Conservation (phyloP, 2,113 vertebrate genomes). For the Regulus satrapa region DNA sequence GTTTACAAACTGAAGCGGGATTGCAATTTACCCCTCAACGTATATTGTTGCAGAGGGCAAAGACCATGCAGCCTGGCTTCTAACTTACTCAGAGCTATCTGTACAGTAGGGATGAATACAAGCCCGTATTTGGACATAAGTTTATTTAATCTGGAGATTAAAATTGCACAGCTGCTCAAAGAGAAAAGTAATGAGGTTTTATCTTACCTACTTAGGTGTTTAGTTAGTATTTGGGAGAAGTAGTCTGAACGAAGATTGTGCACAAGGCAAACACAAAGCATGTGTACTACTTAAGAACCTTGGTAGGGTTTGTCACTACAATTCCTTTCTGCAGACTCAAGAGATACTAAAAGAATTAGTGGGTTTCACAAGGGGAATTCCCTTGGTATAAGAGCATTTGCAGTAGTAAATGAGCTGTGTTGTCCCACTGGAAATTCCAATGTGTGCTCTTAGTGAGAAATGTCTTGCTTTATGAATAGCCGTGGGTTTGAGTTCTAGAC, state of each 20-base stretch:
- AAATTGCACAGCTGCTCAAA: neutral
- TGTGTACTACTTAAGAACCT: neutral
- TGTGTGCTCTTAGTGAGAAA: neutral
- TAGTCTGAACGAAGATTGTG: neutral
- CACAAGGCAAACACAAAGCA: neutral
- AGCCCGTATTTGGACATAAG: neutral
- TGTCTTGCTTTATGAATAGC: neutral
- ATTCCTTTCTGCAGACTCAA: neutral
- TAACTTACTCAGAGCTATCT: neutral
- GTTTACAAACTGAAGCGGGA: neutral
- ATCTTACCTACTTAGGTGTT: neutral
- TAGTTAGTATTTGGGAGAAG: neutral
- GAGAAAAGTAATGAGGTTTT: neutral
- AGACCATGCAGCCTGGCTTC: neutral
- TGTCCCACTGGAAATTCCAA: neutral
- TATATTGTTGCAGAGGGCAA: neutral
- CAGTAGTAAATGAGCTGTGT: neutral
- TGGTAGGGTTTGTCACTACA: neutral
- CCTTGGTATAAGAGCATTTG: neutral
- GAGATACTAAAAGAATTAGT: neutral
- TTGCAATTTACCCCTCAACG: rapidly evolving
- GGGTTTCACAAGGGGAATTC: neutral
- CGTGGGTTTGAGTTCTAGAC: neutral
- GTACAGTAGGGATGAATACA: neutral
- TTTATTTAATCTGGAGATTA: neutral